Evolutionary conservation across 2,888 invertebrate species (phyloP).

Genomic region (Pyrochroa serraticornis): DNA sequence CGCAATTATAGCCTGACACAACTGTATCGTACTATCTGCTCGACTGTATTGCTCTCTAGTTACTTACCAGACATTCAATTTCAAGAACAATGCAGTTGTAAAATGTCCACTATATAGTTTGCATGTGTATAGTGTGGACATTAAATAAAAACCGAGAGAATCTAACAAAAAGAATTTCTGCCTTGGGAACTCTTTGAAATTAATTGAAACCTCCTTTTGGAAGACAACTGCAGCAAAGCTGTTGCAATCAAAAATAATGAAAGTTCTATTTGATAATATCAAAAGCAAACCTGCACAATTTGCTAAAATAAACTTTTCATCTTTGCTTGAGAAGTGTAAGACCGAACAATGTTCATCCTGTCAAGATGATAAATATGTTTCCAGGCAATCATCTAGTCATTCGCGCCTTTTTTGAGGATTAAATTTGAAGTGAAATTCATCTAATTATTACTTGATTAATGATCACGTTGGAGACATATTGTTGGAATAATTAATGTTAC

Average conservation of each 20-base stretch:
- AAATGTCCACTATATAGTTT: constrained; percentile 8
- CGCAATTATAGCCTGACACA: no score
- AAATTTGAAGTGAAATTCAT: constrained; percentile 40
- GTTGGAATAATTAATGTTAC: constrained; percentile 34
- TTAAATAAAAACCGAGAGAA: constrained; percentile 5
- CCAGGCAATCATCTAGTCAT: constrained; percentile 40
- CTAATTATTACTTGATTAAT: constrained; percentile 44
- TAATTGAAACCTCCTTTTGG: constrained; percentile 7
- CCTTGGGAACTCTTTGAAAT: no score
- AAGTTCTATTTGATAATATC: neutral
- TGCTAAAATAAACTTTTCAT: constrained; percentile 38
- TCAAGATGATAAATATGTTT: constrained; percentile 44
- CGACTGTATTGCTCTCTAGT: constrained; percentile 27
- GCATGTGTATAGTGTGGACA: neutral
- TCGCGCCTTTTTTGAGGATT: constrained; percentile 42
- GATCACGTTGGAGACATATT: constrained; percentile 25
- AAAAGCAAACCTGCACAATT: constrained; percentile 23
- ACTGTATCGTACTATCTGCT: neutral
- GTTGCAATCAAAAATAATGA: neutral
- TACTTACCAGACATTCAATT: constrained; percentile 33
- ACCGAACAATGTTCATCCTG: constrained; percentile 41
- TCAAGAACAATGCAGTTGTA: constrained; percentile 27
- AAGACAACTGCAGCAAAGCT: constrained; percentile 5
- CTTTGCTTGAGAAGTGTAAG: constrained; percentile 34
- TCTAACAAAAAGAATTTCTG: neutral